Conservation (phyloP, 2,113 vertebrate genomes). For the Ariopsis seemanni region DNA sequence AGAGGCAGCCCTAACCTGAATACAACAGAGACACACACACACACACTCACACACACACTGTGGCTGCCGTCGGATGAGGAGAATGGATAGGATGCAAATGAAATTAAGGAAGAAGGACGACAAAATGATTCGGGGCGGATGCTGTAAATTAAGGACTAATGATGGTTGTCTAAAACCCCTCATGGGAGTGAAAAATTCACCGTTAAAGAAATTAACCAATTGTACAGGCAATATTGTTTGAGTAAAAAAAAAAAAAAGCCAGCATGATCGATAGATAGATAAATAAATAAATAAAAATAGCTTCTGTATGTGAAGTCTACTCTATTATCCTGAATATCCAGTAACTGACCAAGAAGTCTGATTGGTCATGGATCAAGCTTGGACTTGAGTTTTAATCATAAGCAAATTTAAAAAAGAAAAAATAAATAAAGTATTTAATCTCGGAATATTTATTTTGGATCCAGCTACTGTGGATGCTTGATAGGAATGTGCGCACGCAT, state of each 20-base stretch:
- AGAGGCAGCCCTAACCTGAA: slow-evolving; percentile 97
- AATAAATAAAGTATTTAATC: background rate
- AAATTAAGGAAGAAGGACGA: background rate
- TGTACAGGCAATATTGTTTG: background rate
- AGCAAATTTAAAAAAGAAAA: background rate
- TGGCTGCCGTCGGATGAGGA: background rate
- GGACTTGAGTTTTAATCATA: background rate
- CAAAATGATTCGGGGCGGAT: background rate
- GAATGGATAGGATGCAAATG: slow-evolving; percentile 17
- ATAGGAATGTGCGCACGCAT: background rate
- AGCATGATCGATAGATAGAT: background rate
- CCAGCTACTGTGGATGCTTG: background rate
- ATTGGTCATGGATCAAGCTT: background rate
- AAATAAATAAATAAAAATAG: too few species aligned
- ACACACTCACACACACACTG: slow-evolving; percentile 80
- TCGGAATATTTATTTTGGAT: background rate
- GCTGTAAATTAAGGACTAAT: background rate
- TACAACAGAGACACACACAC: slow-evolving; percentile 87
- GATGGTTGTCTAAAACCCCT: background rate
- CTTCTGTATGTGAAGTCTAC: background rate
- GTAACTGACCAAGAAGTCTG: background rate
- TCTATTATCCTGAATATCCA: background rate
- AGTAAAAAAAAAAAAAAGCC: background rate
- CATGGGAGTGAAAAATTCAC: background rate
- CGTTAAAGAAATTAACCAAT: background rate